phyloP scores from a whole-genome alignment of 2,113 vertebrate genomes.

The Lethenteron camtschaticum region DNA sequence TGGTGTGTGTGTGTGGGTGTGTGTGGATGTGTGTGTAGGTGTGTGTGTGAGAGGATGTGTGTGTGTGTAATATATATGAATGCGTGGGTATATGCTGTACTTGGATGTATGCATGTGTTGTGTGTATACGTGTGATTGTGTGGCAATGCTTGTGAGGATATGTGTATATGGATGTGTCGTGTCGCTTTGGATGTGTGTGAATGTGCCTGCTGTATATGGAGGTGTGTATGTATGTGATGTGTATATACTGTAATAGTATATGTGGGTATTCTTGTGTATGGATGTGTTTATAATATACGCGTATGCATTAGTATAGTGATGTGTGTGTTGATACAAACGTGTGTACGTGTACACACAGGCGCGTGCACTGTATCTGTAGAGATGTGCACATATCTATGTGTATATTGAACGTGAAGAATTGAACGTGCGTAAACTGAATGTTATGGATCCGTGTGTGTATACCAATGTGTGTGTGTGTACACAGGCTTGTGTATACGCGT shows the following conservation, averaged over 20 bases:
- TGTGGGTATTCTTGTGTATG: no score
- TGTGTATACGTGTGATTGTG: not conserved
- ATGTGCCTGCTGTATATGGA: not conserved
- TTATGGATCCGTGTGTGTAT: not conserved
- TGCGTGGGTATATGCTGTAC: no score
- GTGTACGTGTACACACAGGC: no score
- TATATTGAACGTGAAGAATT: no score
- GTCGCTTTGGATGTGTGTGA: not conserved
- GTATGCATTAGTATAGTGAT: no score
- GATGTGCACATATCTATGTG: no score
- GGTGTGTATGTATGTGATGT: not conserved
- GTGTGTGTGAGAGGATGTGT: not conserved
- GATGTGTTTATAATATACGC: no score
- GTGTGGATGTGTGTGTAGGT: not conserved
- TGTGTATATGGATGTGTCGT: not conserved
- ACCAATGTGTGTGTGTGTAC: not conserved
- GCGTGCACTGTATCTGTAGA: no score
- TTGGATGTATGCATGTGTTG: not conserved
- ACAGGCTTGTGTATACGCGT: not conserved
- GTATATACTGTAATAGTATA: no score
- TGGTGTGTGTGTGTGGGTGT: not conserved
- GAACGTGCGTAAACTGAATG: no score
- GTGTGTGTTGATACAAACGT: no score
- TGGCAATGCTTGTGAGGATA: not conserved
- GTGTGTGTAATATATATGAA: no score